These are phyloP conservation scores for Drosophila emarginata DNA, from an alignment of 2,888 invertebrate genomes.

Conservation along the genomic window DNA sequence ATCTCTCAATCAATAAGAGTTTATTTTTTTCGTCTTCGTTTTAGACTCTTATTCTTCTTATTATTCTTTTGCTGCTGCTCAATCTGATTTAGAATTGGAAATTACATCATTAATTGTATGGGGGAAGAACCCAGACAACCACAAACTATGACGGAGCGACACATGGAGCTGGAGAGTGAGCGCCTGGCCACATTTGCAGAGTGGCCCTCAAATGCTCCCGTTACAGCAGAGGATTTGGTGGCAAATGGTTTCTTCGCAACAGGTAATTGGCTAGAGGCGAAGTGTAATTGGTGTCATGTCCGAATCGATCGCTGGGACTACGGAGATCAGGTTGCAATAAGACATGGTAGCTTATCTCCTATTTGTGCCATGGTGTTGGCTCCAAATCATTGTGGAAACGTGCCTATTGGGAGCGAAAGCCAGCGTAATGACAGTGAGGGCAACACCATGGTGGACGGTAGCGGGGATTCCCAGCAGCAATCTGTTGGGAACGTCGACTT, in stretches of 20 bases:
- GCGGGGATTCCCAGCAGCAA: conserved; percentile 8
- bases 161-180: conserved; percentile 55
- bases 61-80: too few species aligned
- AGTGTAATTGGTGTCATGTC: conserved; percentile 90
- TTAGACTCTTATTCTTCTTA: too few species aligned
- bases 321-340: conserved; percentile 87
- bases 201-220: conserved; percentile 63
- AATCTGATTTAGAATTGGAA: background rate
- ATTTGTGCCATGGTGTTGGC: conserved; percentile 88
- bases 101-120: conserved; percentile 4
- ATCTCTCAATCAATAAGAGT: too few species aligned
- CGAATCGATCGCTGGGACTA: conserved; percentile 90
- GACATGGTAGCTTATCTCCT: conserved; percentile 87
- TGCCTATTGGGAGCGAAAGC: conserved; percentile 82
- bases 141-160: conserved; percentile 49
- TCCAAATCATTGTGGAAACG: conserved; percentile 87
- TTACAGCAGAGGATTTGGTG: conserved; percentile 52
- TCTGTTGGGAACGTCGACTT: conserved; percentile 82
- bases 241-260: conserved; percentile 90
- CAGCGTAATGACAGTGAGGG: conserved; percentile 37
- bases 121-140: background rate
- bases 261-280: conserved; percentile 87
- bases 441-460: conserved; percentile 53
- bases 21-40: too few species aligned
- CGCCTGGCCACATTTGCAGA: conserved; percentile 51